Evolutionary conservation across 1,140 invertebrate species (phyloP).

Genomic region (Pantala flavescens): DNA sequence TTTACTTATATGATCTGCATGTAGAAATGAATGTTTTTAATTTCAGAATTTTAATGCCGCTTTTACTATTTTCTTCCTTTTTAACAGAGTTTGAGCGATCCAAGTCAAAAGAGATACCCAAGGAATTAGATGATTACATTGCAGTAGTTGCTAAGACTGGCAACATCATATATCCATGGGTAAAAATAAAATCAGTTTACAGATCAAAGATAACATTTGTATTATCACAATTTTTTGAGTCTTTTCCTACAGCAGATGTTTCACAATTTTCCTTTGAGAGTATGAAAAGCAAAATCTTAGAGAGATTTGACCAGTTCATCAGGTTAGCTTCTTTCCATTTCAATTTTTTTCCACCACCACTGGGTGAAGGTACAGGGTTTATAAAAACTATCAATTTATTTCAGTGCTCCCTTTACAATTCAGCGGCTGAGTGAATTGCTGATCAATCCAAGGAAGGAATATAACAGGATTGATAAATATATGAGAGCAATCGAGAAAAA

Average conservation of each 20-base stretch:
- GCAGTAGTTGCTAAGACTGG: constrained; percentile 85
- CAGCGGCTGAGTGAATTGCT: constrained; percentile 91
- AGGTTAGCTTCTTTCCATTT: constrained; percentile 27
- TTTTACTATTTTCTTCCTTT: no score
- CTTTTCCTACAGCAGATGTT: constrained; percentile 59
- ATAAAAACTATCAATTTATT: constrained; percentile 35
- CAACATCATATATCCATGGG: constrained; percentile 88
- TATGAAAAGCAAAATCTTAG: constrained; percentile 74
- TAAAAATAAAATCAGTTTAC: constrained; percentile 73
- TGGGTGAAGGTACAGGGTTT: no score
- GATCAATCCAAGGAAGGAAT: constrained; percentile 82
- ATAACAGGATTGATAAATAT: constrained; percentile 91
- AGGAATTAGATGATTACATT: constrained; percentile 81
- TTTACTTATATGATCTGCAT: no score
- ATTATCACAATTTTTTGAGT: constrained; percentile 76
- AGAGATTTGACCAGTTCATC: constrained; percentile 61
- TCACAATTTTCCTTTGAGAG: constrained; percentile 79
- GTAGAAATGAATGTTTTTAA: no score
- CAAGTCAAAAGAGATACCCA: constrained; percentile 45
- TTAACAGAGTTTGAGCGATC: not conserved
- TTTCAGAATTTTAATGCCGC: no score
- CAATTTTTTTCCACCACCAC: no score
- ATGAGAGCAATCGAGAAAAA: constrained; percentile 92
- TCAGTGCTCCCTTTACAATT: constrained; percentile 89
- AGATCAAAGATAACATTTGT: constrained; percentile 76